These are phyloP conservation scores for Junonia oenone DNA, from an alignment of 2,888 invertebrate genomes.

Conservation along the genomic window DNA sequence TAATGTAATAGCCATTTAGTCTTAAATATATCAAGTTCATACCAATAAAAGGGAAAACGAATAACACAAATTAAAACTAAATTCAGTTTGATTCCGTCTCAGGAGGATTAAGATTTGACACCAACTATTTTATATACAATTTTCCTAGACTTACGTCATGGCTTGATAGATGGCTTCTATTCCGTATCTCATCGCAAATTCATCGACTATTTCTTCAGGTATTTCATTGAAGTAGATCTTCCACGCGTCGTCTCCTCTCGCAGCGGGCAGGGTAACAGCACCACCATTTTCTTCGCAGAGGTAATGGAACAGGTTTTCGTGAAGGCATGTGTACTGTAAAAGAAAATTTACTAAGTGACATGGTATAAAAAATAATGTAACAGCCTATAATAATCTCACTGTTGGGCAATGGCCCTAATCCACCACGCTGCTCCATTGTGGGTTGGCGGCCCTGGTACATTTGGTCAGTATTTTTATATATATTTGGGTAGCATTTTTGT, in stretches of 20 bases:
- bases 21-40: too few relatives aligned
- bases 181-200: constrained; percentile 99
- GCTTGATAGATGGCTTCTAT: constrained; percentile 99
- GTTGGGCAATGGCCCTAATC: too few relatives aligned
- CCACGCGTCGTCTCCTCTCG: constrained; percentile 99
- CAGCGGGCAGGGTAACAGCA: constrained; percentile 93
- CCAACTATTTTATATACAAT: too few relatives aligned
- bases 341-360: background rate
- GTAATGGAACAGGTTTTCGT: constrained; percentile 99
- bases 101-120: too few relatives aligned
- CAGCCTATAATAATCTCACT: background rate
- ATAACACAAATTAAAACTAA: too few relatives aligned
- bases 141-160: constrained; percentile 98
- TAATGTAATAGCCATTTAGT: too few relatives aligned
- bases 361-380: background rate
- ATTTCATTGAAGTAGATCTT: constrained; percentile 99
- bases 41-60: too few relatives aligned
- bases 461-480: too few relatives aligned
- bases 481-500: too few relatives aligned
- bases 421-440: too few relatives aligned
- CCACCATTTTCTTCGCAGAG: constrained; percentile 96
- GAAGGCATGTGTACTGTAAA: constrained; percentile 94
- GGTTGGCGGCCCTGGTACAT: too few relatives aligned
- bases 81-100: too few relatives aligned
- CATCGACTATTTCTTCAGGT: constrained; percentile 98